Evolutionary conservation across 2,888 invertebrate genomes (phyloP), one percentile per base, ranked within the genome.

Genomic region (Nasonia oneida): DNA sequence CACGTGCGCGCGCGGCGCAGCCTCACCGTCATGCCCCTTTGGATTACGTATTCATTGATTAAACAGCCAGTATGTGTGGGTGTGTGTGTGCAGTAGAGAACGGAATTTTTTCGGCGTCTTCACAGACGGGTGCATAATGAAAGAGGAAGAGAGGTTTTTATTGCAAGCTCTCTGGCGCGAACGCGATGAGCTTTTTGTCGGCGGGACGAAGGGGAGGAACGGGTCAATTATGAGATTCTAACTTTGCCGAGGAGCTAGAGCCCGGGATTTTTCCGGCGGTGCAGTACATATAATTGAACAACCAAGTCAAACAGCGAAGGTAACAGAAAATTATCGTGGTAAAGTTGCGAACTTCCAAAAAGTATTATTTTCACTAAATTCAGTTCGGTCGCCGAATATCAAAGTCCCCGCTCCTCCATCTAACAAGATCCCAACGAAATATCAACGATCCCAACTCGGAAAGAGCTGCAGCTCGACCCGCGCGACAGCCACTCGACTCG

Each of bases 31-130:
- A n/a, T 6, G 23, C 53, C 57, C 57, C 6, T n/a, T 61, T 61
- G n/a, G 57, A 61, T 61, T 23, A 61, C 57, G 57, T 61, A 61
- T 61, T 61, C 57, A 61, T 61, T 61, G 57, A 61, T 61, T 61
- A 61, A 61, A 61, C 57, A 61, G 57, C 57, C 10, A 5, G 57
- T 61, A 61, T 61, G 6, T 61, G 2, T 23, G 23, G 23, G 23
- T 61, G n/a, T 29, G 29, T 61, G 23, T 23, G n/a, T n/a, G 57
- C 37, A 37, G 37, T 23, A 10, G n/a, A 61, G 57, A n/a, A 61
- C 57, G n/a, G n/a, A 61, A 61, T 61, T 61, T 61, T 61, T 61
- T 61, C 57, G 57, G 23, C 57, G 57, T 61, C 57, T 61, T 61
- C 57, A 23, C n/a, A 18, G n/a, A 18, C n/a, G n/a, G 8, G n/a